Percentiles rank a stretch among this genome's conserved stretches.
Evolutionary conservation across 2,797 vertebrate species (phyloP).

Genomic region (Muscicapa comitata): DNA sequence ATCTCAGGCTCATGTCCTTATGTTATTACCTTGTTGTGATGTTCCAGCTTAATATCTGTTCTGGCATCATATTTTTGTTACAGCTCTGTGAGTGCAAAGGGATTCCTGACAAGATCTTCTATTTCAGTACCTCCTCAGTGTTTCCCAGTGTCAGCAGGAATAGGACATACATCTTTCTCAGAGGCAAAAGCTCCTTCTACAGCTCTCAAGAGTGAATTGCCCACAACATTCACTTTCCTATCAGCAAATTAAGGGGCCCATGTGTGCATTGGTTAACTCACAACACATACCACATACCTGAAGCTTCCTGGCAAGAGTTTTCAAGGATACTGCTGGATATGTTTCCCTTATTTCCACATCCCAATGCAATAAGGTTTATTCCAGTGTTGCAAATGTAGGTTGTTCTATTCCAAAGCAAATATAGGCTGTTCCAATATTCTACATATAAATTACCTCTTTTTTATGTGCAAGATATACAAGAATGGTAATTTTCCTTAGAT

Average conservation of each 20-base stretch:
- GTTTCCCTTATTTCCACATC: not conserved
- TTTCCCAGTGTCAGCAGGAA: not conserved
- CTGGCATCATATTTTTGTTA: not conserved
- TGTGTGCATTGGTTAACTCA: not conserved
- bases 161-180: not conserved
- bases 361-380: not conserved
- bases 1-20: not conserved
- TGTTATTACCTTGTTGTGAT: not conserved
- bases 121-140: not conserved
- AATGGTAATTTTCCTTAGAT: not conserved
- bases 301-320: not conserved
- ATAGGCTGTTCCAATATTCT: not conserved
- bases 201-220: not conserved
- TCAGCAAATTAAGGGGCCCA: not conserved
- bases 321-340: not conserved
- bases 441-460: not conserved
- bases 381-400: not conserved
- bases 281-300: not conserved
- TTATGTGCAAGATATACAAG: not conserved
- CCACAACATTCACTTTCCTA: not conserved
- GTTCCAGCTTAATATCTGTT: not conserved
- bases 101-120: not conserved
- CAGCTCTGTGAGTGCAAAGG: not conserved
- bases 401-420: not conserved
- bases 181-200: not conserved